phyloP scores from a whole-genome alignment of 2,888 invertebrate species.

The Abscondita cerata region DNA sequence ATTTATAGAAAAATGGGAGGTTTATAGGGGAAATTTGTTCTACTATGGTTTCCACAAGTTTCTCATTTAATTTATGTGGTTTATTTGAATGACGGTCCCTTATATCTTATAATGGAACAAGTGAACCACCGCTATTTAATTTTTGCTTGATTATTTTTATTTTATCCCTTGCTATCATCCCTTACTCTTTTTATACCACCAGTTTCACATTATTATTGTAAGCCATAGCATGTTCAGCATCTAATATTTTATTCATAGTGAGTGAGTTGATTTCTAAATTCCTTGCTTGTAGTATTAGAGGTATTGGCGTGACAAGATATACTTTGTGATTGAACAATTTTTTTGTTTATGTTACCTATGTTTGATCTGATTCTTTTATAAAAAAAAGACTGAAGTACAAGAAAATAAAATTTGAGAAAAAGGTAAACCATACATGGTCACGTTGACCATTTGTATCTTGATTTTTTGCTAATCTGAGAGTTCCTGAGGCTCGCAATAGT shows the following conservation, averaged over 20 bases:
- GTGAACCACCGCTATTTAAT: conserved; percentile 8
- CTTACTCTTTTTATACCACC: background rate
- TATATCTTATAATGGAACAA: conserved; percentile 4
- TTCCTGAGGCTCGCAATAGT: too few species aligned
- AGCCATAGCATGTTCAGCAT: background rate
- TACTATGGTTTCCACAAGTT: conserved; percentile 9
- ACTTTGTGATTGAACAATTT: background rate
- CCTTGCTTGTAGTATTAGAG: background rate
- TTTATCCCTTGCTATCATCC: too few species aligned
- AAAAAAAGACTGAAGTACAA: too few species aligned
- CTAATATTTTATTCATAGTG: background rate
- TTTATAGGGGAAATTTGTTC: conserved; percentile 12
- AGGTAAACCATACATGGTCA: too few species aligned
- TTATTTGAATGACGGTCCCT: conserved; percentile 7
- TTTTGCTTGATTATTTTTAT: conserved; percentile 14
- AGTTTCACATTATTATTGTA: background rate
- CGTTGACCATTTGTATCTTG: too few species aligned
- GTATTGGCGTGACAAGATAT: background rate
- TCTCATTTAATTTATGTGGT: conserved; percentile 3
- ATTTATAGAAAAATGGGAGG: conserved; percentile 6
- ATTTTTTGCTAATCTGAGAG: too few species aligned
- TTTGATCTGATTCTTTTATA: too few species aligned
- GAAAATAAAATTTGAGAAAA: too few species aligned
- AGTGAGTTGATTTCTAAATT: background rate
- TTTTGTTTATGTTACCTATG: background rate